A percentile compares a stretch with the other conserved stretches of the same genome.
These are phyloP conservation scores for Nansenia antarctica DNA, from an alignment of 2,113 vertebrate species.

Conservation along the genomic window DNA sequence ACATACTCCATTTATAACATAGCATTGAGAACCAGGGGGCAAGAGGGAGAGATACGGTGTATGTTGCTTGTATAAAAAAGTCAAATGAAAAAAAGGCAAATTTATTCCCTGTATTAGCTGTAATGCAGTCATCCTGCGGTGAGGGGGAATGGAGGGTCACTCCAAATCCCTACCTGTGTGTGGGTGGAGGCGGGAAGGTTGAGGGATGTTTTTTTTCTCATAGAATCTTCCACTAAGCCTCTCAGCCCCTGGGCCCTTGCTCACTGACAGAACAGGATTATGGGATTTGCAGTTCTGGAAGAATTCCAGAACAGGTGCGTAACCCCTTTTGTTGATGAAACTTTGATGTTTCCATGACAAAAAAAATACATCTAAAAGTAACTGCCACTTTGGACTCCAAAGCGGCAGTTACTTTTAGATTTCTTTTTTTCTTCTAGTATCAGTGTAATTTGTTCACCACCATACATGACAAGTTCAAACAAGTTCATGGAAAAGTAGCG, in stretches of 20 bases:
- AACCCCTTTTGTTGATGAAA: constrained; percentile 46
- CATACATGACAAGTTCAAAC: constrained; percentile 35
- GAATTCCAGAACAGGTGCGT: constrained; percentile 66
- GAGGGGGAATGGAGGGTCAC: constrained; percentile 15
- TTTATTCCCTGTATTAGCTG: constrained; percentile 8
- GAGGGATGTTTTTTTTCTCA: constrained; percentile 47
- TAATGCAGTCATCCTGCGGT: constrained; percentile 17
- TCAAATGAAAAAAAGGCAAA: not conserved
- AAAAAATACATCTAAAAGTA: too few relatives aligned
- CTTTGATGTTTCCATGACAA: constrained; percentile 49
- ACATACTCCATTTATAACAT: constrained; percentile 35
- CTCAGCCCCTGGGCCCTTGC: constrained; percentile 51
- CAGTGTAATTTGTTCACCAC: not conserved
- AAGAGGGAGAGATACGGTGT: not conserved
- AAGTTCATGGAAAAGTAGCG: constrained; percentile 16
- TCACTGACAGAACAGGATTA: constrained; percentile 60
- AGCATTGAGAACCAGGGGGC: constrained; percentile 26
- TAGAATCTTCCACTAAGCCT: constrained; percentile 46
- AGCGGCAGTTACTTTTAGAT: constrained; percentile 4
- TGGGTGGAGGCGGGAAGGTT: constrained; percentile 37
- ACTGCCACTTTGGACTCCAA: constrained; percentile 19
- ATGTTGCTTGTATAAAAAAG: too few relatives aligned
- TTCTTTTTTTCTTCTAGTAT: not conserved
- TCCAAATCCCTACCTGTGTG: constrained; percentile 25
- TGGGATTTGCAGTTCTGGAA: constrained; percentile 66